Conservation (phyloP, 2,113 vertebrate species). For the Cyanistes caeruleus region DNA sequence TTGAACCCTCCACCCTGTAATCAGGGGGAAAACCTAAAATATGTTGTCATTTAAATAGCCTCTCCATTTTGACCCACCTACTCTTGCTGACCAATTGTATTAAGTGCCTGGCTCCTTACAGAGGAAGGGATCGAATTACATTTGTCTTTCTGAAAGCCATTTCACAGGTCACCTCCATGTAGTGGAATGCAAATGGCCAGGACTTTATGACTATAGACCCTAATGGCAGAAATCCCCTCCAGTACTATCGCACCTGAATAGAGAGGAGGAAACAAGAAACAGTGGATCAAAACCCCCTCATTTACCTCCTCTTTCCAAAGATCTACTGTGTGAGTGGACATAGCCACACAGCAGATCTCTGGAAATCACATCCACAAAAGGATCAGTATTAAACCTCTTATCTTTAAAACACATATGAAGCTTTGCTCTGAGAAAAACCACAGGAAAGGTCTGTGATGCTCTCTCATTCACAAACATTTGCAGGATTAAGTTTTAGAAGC, state of each 20-base stretch:
- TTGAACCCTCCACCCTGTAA: not conserved
- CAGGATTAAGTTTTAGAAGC: not conserved
- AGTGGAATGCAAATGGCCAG: not conserved
- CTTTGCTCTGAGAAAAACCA: not conserved
- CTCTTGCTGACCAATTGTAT: not conserved
- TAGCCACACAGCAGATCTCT: not conserved
- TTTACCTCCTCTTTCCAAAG: not conserved
- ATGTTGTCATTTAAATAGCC: not conserved
- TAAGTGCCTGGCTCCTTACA: not conserved
- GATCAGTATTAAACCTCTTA: not conserved
- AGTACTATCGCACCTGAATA: not conserved
- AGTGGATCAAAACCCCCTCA: not conserved
- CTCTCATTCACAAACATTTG: not conserved
- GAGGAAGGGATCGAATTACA: not conserved
- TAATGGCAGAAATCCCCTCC: not conserved
- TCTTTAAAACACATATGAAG: not conserved
- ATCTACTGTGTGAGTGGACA: not conserved
- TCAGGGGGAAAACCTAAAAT: not conserved
- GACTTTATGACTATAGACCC: not conserved
- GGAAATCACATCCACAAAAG: not conserved
- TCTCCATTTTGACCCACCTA: not conserved
- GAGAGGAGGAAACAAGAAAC: not conserved
- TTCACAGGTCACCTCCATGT: not conserved
- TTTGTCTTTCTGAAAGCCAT: not conserved
- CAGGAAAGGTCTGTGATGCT: not conserved